These are phyloP conservation scores for Apocheima hispidaria DNA, from an alignment of 2,888 invertebrate genomes.

Conservation along the genomic window DNA sequence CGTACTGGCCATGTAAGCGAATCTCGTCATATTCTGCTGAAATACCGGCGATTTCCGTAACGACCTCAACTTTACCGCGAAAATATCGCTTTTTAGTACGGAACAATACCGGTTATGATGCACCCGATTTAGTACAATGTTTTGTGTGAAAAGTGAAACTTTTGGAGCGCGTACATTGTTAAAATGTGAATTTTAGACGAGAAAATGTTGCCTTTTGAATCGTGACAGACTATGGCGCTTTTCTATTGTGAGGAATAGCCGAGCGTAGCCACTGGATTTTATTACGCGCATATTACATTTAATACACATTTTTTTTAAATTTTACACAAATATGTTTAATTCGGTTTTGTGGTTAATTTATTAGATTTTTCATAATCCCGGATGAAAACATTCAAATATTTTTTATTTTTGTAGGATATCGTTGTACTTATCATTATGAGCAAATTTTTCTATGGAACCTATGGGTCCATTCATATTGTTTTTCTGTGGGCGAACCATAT, in stretches of 20 bases:
- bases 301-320: neutral
- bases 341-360: no score
- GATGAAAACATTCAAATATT: no score
- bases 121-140: conserved; percentile 24
- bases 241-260: conserved; percentile 7
- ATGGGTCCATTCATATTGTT: no score
- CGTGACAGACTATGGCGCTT: conserved; percentile 17
- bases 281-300: conserved; percentile 5
- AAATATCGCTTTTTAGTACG: conserved; percentile 28
- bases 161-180: conserved; percentile 26
- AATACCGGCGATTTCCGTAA: conserved; percentile 40
- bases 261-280: conserved; percentile 7
- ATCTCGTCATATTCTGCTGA: conserved; percentile 22
- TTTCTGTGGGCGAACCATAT: no score
- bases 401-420: no score
- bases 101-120: conserved; percentile 38
- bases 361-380: no score
- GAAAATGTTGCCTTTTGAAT: conserved; percentile 22
- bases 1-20: conserved; percentile 17
- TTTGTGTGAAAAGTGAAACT: conserved; percentile 30
- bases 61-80: conserved; percentile 34
- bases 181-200: conserved; percentile 18
- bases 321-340: neutral
- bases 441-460: no score
- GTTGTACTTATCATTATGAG: no score